Evolutionary conservation across 2,113 vertebrate genomes (phyloP), one percentile per base, ranked within the genome.

Genomic region (Sciurus niger): DNA sequence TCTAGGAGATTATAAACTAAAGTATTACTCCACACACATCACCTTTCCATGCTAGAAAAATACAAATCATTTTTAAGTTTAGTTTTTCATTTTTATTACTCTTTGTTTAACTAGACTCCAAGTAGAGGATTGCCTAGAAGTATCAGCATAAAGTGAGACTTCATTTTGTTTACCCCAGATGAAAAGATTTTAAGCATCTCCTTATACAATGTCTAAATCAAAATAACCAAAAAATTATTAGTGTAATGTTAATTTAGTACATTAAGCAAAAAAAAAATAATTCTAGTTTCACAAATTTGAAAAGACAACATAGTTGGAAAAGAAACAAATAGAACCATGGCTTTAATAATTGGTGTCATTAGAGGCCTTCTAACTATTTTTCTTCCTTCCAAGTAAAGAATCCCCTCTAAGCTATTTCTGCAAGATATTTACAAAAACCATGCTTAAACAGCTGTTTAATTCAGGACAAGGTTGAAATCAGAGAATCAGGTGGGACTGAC

Each of bases 1-100:
- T 96, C 51, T 67, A 76, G 70, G 87, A 92, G 76, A 96, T 87
- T 92, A 89, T 87, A 87, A 96, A 86, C 14, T 89, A 34, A 60
- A 74, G 8, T 51, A 67, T 90, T 84, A 92, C 37, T 84, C 28
- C 20, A 83, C 5, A 93, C 58, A 74, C 2, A 83, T 37, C 55
- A 90, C 28, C 92, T 76, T 55, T 92, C 84, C 25, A 43, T 43
- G 34, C 67, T 86, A 46, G 80, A 90, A 94, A 93, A 92, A 85
- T 65, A 79, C 30, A 78, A 68, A 43, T 4, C 14, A 30, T 63
- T 94, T 78, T 95, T 51, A 53, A 67, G 13, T 55, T 89, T 79
- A 63, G 43, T 40, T 78, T 94, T 86, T 93, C 76, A 89, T 51
- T 82, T 93, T 72, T 84, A 88, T 77, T 55, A 89, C 48, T 90